phyloP scores from a whole-genome alignment of 2,797 vertebrate species.

The Enteromius fasciolatus region DNA sequence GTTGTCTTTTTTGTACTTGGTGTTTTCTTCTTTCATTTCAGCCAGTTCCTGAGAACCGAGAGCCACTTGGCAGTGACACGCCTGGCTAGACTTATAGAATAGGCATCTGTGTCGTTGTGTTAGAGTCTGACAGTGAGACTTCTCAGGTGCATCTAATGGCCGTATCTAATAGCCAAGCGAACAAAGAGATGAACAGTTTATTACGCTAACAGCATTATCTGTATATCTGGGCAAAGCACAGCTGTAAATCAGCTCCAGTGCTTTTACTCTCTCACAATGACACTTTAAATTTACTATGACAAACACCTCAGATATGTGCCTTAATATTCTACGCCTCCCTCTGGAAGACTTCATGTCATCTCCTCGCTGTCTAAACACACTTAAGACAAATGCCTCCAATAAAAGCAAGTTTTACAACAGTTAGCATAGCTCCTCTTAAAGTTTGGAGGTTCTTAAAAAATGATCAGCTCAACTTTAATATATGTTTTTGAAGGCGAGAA shows the following conservation, averaged over 20 bases:
- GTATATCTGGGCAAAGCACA: constrained; percentile 23
- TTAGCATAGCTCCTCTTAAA: constrained; percentile 20
- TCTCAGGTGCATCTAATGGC: constrained; percentile 23
- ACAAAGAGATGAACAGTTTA: constrained; percentile 30
- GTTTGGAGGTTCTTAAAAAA: constrained; percentile 50
- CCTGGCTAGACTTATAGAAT: constrained; percentile 28
- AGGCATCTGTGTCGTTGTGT: constrained; percentile 14
- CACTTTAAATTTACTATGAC: constrained; percentile 41
- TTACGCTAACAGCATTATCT: constrained; percentile 36
- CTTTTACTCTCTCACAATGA: constrained; percentile 20
- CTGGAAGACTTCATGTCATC: constrained; percentile 29
- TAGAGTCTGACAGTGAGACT: constrained; percentile 27
- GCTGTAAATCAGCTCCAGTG: constrained; percentile 21
- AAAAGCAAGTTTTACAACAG: constrained; percentile 34
- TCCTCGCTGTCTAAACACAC: constrained; percentile 15
- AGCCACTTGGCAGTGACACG: background rate
- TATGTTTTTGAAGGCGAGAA: constrained; percentile 19
- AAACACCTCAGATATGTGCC: constrained; percentile 37
- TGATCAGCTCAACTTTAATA: constrained; percentile 52
- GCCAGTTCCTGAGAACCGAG: background rate
- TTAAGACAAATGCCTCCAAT: constrained; percentile 42
- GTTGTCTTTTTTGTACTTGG: too few relatives aligned
- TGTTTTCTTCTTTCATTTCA: background rate
- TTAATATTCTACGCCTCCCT: constrained; percentile 24
- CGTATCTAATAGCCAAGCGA: constrained; percentile 19